These are phyloP conservation scores for Hypselothyrea guttata DNA, from an alignment of 2,888 invertebrate genomes.

Conservation along the genomic window DNA sequence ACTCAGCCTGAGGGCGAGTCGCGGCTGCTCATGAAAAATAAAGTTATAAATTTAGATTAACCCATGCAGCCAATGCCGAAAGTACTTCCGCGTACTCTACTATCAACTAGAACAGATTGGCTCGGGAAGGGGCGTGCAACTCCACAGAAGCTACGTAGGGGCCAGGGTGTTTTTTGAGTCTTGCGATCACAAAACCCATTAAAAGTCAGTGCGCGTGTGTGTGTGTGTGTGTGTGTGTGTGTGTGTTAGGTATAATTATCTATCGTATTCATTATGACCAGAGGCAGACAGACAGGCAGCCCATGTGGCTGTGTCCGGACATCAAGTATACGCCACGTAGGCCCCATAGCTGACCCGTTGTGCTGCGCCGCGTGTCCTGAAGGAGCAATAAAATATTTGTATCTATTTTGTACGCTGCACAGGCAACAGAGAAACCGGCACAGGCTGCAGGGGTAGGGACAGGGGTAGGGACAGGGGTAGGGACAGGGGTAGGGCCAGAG, in stretches of 20 bases:
- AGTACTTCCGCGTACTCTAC: conserved; percentile 29
- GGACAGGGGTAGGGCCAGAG: not conserved
- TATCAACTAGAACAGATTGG: not conserved
- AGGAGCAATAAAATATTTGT: conserved; percentile 78
- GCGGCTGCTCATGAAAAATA: conserved; percentile 55
- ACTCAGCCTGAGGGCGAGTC: conserved; percentile 10
- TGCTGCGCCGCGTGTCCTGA: conserved; percentile 61
- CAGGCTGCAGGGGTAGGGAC: not conserved
- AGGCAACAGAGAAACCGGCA: not conserved
- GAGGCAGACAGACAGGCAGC: conserved; percentile 16
- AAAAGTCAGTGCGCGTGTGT: conserved; percentile 60
- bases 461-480: not conserved
- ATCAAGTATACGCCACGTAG: conserved; percentile 48
- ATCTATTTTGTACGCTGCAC: conserved; percentile 59
- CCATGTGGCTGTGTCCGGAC: not conserved
- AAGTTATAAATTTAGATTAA: conserved; percentile 78
- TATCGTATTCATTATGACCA: conserved; percentile 69
- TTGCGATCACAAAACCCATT: conserved; percentile 64
- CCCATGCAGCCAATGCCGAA: conserved; percentile 47
- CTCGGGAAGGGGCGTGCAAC: conserved; percentile 7
- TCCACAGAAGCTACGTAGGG: conserved; percentile 4
- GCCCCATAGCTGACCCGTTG: conserved; percentile 27
- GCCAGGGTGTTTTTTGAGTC: too few species aligned
- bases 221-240: conserved; percentile 17
- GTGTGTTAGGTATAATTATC: conserved; percentile 64